These are phyloP conservation scores for Zelleria hepariella DNA, from an alignment of 2,888 invertebrate species.

Conservation along the genomic window DNA sequence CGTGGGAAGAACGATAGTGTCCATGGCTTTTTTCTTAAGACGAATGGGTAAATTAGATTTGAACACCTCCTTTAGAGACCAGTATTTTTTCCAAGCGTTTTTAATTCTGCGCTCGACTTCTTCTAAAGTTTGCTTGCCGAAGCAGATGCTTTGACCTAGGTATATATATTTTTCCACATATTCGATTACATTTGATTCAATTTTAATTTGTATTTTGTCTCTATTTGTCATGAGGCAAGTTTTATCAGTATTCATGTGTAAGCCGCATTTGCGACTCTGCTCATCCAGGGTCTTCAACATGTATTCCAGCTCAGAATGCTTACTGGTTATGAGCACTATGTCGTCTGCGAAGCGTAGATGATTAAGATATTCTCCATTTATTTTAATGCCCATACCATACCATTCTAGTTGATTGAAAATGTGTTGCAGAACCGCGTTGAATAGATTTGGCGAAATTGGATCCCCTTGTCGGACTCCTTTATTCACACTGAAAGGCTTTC, in stretches of 20 bases:
- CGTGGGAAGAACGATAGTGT: background rate
- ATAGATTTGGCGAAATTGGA: constrained; percentile 2
- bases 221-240: background rate
- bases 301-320: background rate
- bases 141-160: constrained; percentile 1
- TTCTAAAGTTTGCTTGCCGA: background rate
- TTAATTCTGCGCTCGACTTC: constrained; percentile 16
- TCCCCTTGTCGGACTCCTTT: constrained; percentile 1
- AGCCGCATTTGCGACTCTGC: background rate
- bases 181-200: background rate
- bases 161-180: constrained; percentile 2
- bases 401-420: background rate
- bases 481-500: background rate
- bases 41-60: constrained; percentile 15
- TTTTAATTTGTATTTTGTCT: background rate
- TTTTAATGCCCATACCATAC: background rate
- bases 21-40: constrained; percentile 16
- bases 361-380: constrained; percentile 2
- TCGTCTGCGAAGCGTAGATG: constrained; percentile 2
- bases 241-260: background rate
- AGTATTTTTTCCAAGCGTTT: constrained; percentile 17
- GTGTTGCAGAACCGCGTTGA: background rate
- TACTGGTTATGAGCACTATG: background rate
- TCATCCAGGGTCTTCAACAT: background rate
- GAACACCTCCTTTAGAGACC: constrained; percentile 15